These are phyloP conservation scores for Bucorvus abyssinicus DNA, from an alignment of 2,797 vertebrate genomes.

Conservation along the genomic window DNA sequence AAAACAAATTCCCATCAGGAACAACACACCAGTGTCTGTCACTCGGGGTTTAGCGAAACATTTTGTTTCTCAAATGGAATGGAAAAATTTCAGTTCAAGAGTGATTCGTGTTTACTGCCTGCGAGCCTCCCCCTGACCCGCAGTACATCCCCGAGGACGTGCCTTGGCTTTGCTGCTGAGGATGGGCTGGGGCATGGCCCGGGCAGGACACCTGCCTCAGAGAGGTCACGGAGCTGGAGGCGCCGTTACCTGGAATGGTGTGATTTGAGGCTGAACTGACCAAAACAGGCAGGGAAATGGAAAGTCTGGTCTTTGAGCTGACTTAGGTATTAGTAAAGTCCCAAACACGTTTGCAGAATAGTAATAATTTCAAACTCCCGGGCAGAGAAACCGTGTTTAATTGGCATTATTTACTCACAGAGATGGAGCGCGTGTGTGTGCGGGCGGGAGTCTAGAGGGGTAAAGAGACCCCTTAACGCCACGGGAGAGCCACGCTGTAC, in stretches of 20 bases:
- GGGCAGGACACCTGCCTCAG: not conserved
- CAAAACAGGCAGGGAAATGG: not conserved
- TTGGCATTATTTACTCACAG: not conserved
- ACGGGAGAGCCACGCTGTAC: not conserved
- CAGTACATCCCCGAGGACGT: fast-evolving
- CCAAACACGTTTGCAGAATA: not conserved
- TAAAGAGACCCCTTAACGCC: not conserved
- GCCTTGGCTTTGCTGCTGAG: not conserved
- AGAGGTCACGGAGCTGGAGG: fast-evolving
- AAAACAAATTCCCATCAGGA: not conserved
- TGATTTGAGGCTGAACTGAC: not conserved
- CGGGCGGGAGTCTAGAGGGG: not conserved
- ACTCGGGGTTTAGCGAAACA: not conserved
- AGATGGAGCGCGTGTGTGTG: fast-evolving
- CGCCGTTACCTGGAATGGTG: not conserved
- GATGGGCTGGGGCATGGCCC: not conserved
- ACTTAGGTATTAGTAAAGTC: not conserved
- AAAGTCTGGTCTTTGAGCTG: not conserved
- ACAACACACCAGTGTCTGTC: not conserved
- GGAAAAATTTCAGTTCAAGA: not conserved
- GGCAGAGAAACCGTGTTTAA: not conserved
- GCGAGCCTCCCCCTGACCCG: not conserved
- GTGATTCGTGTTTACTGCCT: not conserved
- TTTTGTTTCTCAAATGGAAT: not conserved
- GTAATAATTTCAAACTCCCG: not conserved